phyloP scores from a whole-genome alignment of 2,113 vertebrate species.

The Rousettus leschenaultii region DNA sequence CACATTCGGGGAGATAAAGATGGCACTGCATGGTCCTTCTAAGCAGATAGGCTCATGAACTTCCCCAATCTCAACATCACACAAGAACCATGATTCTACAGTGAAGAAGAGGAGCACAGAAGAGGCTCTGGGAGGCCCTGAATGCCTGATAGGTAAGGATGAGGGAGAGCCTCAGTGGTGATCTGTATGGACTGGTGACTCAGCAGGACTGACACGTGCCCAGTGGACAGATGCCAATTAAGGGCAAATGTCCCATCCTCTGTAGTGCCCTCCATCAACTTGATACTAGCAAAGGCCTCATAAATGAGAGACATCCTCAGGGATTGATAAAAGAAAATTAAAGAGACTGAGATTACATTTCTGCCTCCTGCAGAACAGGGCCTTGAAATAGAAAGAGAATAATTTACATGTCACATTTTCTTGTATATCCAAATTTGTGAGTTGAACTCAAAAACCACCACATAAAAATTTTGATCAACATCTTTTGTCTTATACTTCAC shows the following conservation, averaged over 20 bases:
- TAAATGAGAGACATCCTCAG: neutral
- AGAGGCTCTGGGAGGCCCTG: neutral
- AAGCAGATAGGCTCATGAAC: neutral
- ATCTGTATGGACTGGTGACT: neutral
- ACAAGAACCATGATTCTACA: neutral
- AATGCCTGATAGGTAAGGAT: neutral
- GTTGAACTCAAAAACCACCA: neutral
- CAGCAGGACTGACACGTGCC: neutral
- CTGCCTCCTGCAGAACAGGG: neutral
- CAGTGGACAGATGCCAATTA: neutral
- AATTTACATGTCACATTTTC: neutral
- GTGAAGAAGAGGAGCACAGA: neutral
- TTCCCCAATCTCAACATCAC: neutral
- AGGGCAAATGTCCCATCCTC: neutral
- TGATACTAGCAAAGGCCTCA: neutral
- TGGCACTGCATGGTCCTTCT: fast-evolving
- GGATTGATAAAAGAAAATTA: neutral
- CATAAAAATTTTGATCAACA: neutral
- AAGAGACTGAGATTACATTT: neutral
- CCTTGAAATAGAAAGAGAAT: neutral
- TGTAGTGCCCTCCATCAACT: neutral
- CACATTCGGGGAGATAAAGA: neutral
- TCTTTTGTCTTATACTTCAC: neutral
- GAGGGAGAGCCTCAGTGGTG: neutral
- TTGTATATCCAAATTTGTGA: neutral